These are phyloP conservation scores for Eriosoma lanigerum DNA, from an alignment of 1,140 invertebrate species.

Conservation along the genomic window DNA sequence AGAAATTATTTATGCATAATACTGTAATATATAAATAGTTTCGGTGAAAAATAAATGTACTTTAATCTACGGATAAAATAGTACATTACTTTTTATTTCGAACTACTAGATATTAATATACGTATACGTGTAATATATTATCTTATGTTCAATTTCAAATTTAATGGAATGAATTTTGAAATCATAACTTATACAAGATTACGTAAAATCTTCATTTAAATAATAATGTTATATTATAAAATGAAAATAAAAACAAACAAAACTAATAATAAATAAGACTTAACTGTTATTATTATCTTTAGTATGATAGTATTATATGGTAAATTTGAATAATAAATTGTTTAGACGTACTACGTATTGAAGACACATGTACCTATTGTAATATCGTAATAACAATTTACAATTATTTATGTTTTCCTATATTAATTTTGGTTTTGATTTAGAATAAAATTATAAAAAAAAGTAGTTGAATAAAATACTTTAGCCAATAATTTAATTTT, in stretches of 20 bases:
- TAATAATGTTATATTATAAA: conserved; percentile 15
- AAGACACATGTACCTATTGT: background rate
- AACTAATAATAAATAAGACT: conserved; percentile 13
- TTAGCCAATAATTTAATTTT: too few species aligned
- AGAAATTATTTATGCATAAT: too few species aligned
- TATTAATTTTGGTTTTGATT: too few species aligned
- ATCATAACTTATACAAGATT: background rate
- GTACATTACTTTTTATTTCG: background rate
- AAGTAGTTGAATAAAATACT: too few species aligned
- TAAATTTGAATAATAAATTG: too few species aligned
- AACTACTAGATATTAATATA: background rate
- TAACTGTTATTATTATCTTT: background rate
- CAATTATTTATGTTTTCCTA: too few species aligned
- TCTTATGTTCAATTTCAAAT: background rate
- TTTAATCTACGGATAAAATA: background rate
- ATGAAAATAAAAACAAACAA: conserved; percentile 12
- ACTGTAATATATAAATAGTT: too few species aligned
- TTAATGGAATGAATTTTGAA: conserved; percentile 8
- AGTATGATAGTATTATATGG: background rate
- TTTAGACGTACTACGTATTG: background rate
- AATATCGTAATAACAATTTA: too few species aligned
- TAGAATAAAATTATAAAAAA: too few species aligned
- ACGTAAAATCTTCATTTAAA: conserved; percentile 2
- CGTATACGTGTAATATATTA: background rate
- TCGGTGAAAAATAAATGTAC: background rate